These are phyloP conservation scores for Botia kubotai DNA, from an alignment of 2,797 vertebrate genomes.

Conservation along the genomic window DNA sequence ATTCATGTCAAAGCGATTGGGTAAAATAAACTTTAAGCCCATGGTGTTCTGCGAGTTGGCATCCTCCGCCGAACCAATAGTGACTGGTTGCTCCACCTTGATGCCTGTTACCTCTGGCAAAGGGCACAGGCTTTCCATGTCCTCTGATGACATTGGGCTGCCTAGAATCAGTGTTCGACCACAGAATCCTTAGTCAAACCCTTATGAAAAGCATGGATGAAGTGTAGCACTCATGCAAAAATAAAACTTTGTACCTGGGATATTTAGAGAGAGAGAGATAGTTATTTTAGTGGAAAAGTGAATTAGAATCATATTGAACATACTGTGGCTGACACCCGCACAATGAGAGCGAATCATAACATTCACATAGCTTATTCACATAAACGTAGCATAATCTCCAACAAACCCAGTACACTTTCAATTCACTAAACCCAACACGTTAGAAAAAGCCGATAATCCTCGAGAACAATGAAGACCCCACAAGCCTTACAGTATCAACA, in stretches of 20 bases:
- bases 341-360: no score
- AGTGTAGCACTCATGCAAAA: conserved; percentile 29
- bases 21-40: conserved; percentile 97
- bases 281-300: not conserved
- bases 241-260: not conserved
- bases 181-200: conserved; percentile 34
- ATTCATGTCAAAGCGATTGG: conserved; percentile 98
- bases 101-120: conserved; percentile 86
- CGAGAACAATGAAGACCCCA: not conserved
- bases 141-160: conserved; percentile 81
- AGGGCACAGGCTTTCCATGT: conserved; percentile 85
- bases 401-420: not conserved
- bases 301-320: not conserved
- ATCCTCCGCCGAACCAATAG: conserved; percentile 79
- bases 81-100: conserved; percentile 87
- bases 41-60: conserved; percentile 85
- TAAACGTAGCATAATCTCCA: no score
- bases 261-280: not conserved
- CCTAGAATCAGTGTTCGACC: conserved; percentile 19
- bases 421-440: not conserved
- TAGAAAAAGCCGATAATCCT: not conserved
- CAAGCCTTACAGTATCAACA: not conserved
- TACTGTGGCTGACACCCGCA: not conserved
- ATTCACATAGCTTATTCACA: no score
- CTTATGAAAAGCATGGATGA: not conserved